Evolutionary conservation across 2,888 invertebrate genomes (phyloP).

Genomic region (Scaptomyza parva): DNA sequence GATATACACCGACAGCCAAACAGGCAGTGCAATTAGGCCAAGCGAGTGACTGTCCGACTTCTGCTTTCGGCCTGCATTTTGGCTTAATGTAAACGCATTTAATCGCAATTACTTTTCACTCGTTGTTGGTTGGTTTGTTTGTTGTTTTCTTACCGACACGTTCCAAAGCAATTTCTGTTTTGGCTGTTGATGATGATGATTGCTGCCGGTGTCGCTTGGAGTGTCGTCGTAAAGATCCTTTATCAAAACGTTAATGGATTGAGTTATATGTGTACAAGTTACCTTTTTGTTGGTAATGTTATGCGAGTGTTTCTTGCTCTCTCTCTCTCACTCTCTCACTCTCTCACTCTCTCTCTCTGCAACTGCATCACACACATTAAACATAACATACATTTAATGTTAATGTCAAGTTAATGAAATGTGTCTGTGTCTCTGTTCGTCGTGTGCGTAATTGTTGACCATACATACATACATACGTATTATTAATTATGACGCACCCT

Average conservation of each 20-base stretch:
- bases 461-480: too few species aligned
- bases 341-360: slow-evolving; percentile 20
- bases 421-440: slow-evolving; percentile 25
- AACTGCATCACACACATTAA: slow-evolving; percentile 30
- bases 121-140: slow-evolving; percentile 18
- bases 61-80: slow-evolving; percentile 59
- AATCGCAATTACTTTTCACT: slow-evolving; percentile 81
- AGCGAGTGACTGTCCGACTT: slow-evolving; percentile 37
- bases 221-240: slow-evolving; percentile 82
- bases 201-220: slow-evolving; percentile 77
- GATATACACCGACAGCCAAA: slow-evolving; percentile 31
- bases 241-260: slow-evolving; percentile 82
- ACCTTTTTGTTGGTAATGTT: slow-evolving; percentile 13
- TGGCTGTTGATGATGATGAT: slow-evolving; percentile 69
- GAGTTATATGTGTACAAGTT: slow-evolving; percentile 63
- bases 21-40: slow-evolving; percentile 64
- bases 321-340: slow-evolving; percentile 20
- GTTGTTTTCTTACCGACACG: slow-evolving; percentile 65
- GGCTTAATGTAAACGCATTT: slow-evolving; percentile 79
- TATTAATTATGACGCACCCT: slow-evolving; percentile 78
- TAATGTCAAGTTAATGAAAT: slow-evolving; percentile 73
- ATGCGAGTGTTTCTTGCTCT: slow-evolving; percentile 22
- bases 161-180: slow-evolving; percentile 66
- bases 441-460: slow-evolving; percentile 55
- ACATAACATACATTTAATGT: slow-evolving; percentile 44